These are phyloP conservation scores for Akabosia matsudoensis DNA, from an alignment of 1,140 invertebrate species.

Conservation along the genomic window DNA sequence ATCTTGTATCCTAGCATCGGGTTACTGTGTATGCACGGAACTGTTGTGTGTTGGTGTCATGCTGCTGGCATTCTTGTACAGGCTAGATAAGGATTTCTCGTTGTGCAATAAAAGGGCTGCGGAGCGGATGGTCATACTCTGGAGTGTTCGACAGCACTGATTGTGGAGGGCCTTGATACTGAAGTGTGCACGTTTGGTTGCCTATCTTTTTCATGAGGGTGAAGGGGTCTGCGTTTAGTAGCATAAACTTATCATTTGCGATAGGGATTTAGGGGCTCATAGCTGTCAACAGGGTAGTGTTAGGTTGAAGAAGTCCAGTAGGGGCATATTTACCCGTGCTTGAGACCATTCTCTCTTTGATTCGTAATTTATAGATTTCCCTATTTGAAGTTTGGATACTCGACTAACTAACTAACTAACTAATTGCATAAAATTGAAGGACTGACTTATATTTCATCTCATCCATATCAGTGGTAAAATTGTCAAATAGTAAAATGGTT, in stretches of 20 bases:
- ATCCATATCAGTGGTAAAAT: neutral
- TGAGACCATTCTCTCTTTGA: neutral
- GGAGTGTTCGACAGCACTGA: neutral
- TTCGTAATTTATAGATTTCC: neutral
- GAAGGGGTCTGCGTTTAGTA: neutral
- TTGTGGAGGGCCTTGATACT: neutral
- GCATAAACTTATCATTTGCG: neutral
- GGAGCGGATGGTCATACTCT: neutral
- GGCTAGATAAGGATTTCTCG: neutral
- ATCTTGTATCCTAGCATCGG: neutral
- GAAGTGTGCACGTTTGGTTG: neutral
- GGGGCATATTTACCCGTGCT: neutral
- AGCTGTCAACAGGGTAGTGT: neutral
- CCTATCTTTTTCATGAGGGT: neutral
- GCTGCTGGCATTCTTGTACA: neutral
- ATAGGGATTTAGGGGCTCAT: neutral
- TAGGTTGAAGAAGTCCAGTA: neutral
- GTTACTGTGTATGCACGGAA: neutral
- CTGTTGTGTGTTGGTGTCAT: neutral
- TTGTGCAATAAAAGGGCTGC: neutral
- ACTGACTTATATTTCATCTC: neutral
- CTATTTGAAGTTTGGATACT: neutral
- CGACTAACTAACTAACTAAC: too few relatives aligned
- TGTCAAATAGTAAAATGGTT: neutral
- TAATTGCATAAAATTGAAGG: neutral